Evolutionary conservation across 2,797 vertebrate genomes (phyloP).

Genomic region (Holocentrus rufus): DNA sequence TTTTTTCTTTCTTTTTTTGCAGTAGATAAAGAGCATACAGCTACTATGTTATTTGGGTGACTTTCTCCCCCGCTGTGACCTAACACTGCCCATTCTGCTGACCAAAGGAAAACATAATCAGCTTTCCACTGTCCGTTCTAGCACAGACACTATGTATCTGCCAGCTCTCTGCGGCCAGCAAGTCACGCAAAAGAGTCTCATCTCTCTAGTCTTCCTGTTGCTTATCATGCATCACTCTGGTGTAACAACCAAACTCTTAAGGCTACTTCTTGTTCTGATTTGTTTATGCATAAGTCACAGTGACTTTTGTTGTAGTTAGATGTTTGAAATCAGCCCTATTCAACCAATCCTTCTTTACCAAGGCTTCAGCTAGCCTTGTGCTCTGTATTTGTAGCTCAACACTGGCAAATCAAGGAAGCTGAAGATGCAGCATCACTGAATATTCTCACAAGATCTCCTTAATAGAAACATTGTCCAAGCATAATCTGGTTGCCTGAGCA

Average conservation of each 20-base stretch:
- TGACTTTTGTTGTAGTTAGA: neutral
- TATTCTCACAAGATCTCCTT: neutral
- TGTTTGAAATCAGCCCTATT: neutral
- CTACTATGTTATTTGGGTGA: conserved; percentile 37
- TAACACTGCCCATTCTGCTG: conserved; percentile 56
- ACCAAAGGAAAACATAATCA: conserved; percentile 66
- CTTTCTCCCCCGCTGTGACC: conserved; percentile 45
- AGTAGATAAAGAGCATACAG: neutral
- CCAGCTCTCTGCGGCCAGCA: neutral
- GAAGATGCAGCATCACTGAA: neutral
- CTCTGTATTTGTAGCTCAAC: no score
- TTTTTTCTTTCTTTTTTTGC: neutral
- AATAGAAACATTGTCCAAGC: conserved; percentile 1
- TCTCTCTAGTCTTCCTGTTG: conserved; percentile 7
- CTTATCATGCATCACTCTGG: neutral
- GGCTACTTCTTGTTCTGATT: neutral
- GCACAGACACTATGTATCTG: conserved; percentile 26
- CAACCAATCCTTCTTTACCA: neutral
- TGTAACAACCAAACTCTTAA: neutral
- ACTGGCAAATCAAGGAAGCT: neutral
- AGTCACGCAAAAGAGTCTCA: conserved; percentile 11
- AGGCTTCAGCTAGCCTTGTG: neutral
- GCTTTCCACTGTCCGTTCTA: conserved; percentile 62
- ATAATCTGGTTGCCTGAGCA: conserved; percentile 39
- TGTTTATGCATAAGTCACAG: neutral